Conservation (phyloP, 1,140 invertebrate genomes). For the Sweltsa coloradensis region DNA sequence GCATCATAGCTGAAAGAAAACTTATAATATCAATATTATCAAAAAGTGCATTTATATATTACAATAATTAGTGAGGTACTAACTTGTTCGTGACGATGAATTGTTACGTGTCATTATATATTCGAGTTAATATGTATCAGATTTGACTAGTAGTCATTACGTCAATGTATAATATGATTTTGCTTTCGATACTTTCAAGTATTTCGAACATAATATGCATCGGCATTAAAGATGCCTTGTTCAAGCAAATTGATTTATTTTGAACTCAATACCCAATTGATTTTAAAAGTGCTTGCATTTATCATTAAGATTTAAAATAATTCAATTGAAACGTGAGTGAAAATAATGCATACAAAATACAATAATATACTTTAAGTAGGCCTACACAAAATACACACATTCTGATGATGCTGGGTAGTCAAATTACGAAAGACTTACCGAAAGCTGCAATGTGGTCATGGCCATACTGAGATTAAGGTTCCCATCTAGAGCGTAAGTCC, state of each 20-base stretch:
- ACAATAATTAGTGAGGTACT: too few relatives aligned
- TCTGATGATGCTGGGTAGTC: neutral
- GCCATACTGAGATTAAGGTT: slow-evolving; percentile 83
- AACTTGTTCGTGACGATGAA: too few relatives aligned
- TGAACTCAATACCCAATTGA: too few relatives aligned
- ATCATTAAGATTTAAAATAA: too few relatives aligned
- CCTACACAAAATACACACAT: neutral
- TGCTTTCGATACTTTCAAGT: neutral
- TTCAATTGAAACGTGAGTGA: neutral
- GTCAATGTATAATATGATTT: neutral
- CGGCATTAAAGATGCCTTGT: too few relatives aligned
- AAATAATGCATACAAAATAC: neutral
- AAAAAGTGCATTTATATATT: too few relatives aligned
- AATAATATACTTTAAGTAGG: neutral
- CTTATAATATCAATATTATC: slow-evolving; percentile 16
- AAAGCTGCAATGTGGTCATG: slow-evolving; percentile 85
- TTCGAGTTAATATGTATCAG: neutral
- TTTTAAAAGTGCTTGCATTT: too few relatives aligned
- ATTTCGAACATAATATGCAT: neutral
- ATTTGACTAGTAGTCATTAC: neutral
- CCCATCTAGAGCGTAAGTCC: slow-evolving; percentile 76
- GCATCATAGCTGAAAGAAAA: slow-evolving; percentile 70
- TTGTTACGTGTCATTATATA: neutral
- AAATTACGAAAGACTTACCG: slow-evolving; percentile 37
- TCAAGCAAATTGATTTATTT: too few relatives aligned